Percentiles rank a stretch among this genome's conserved stretches.
These are phyloP conservation scores for Hermaeophaga mercurialis DNA, from an alignment of 2,888 invertebrate genomes.

Conservation along the genomic window DNA sequence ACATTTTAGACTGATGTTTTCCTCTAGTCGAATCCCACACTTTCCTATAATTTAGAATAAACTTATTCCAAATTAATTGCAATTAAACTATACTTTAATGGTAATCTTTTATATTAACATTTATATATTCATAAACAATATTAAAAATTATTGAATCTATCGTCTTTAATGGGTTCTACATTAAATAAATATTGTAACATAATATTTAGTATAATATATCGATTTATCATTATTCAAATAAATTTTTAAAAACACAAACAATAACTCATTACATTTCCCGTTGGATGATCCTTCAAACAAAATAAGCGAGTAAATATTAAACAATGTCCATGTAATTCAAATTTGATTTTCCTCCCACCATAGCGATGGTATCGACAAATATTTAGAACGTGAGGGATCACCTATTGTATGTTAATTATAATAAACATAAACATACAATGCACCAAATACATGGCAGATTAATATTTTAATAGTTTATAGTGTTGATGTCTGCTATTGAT, in stretches of 20 bases:
- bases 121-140: too few species aligned
- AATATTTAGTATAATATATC: slow-evolving; percentile 10
- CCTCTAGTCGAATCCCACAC: too few species aligned
- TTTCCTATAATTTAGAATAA: too few species aligned
- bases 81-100: too few species aligned
- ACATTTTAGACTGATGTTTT: too few species aligned
- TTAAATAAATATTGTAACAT: slow-evolving; percentile 4
- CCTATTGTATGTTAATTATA: slow-evolving; percentile 36
- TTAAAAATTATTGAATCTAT: too few species aligned
- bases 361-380: slow-evolving; percentile 31
- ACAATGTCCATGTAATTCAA: slow-evolving; percentile 23
- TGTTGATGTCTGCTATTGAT: background rate
- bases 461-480: slow-evolving; percentile 6
- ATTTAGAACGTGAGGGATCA: slow-evolving; percentile 27
- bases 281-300: background rate
- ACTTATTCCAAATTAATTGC: too few species aligned
- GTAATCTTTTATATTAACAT: too few species aligned
- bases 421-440: slow-evolving; percentile 23
- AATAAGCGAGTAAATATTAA: slow-evolving; percentile 5
- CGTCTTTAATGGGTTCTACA: background rate
- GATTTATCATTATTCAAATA: slow-evolving; percentile 12
- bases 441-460: slow-evolving; percentile 12
- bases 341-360: slow-evolving; percentile 27
- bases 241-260: slow-evolving; percentile 8
- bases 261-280: slow-evolving; percentile 8